phyloP scores from a whole-genome alignment of 2,888 invertebrate species.

The Sipunculus nudus region DNA sequence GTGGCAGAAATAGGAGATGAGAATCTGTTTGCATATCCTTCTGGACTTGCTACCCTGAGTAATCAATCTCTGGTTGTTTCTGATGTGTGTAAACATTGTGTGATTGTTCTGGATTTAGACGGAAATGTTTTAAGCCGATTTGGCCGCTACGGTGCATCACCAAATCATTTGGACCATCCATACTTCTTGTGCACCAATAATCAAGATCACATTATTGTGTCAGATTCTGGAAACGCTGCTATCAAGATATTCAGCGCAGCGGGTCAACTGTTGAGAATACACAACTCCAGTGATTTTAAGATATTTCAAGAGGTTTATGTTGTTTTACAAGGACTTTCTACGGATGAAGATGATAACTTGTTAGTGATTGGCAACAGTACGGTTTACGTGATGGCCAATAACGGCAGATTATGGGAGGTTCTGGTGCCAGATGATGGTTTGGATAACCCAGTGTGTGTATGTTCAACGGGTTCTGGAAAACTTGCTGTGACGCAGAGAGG shows the following conservation, averaged over 20 bases:
- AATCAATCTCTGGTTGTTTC: constrained; percentile 51
- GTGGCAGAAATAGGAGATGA: constrained; percentile 44
- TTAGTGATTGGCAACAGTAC: constrained; percentile 56
- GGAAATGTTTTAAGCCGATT: constrained; percentile 50
- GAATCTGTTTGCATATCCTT: constrained; percentile 53
- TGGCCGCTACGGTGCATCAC: constrained; percentile 54
- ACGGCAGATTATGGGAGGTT: constrained; percentile 61
- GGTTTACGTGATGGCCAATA: constrained; percentile 56
- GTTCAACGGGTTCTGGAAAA: constrained; percentile 48
- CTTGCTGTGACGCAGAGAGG: constrained; percentile 54
- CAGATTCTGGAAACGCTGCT: constrained; percentile 59
- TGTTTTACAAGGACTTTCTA: constrained; percentile 52
- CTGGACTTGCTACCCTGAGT: constrained; percentile 51
- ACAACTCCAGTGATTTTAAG: constrained; percentile 51
- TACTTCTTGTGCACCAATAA: constrained; percentile 57
- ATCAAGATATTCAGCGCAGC: constrained; percentile 60
- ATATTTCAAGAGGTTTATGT: constrained; percentile 48
- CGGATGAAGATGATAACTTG: constrained; percentile 56
- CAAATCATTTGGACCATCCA: constrained; percentile 56
- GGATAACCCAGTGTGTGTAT: constrained; percentile 54
- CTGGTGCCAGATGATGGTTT: constrained; percentile 54
- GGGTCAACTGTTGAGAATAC: constrained; percentile 51
- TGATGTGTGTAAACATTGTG: constrained; percentile 57
- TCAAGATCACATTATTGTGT: constrained; percentile 56
- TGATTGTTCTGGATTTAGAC: constrained; percentile 50